These are phyloP conservation scores for Parotocinclus haroldoi DNA, from an alignment of 2,797 vertebrate species.

Conservation along the genomic window DNA sequence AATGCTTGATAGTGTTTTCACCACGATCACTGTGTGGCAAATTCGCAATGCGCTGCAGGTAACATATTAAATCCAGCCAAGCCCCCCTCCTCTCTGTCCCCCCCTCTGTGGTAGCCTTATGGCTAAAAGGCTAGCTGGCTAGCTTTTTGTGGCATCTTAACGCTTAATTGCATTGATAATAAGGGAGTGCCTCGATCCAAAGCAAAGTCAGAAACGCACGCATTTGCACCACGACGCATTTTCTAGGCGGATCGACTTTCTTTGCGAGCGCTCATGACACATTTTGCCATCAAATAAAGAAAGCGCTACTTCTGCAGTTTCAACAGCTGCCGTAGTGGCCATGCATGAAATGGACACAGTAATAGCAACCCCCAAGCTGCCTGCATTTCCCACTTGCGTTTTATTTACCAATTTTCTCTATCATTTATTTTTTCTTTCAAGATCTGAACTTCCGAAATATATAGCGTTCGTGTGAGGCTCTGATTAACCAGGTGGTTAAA, in stretches of 20 bases:
- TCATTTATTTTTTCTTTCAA: background rate
- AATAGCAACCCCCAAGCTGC: constrained; percentile 3
- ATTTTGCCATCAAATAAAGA: constrained; percentile 15
- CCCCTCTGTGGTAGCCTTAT: constrained; percentile 9
- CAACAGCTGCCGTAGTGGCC: constrained; percentile 11
- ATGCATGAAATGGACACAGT: constrained; percentile 12
- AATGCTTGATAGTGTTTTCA: background rate
- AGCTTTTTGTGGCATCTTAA: constrained; percentile 60
- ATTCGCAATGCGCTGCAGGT: constrained; percentile 21
- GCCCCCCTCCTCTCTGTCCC: too few relatives aligned
- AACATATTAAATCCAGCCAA: constrained; percentile 34
- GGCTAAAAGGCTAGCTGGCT: constrained; percentile 62
- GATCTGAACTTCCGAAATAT: background rate
- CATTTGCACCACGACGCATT: background rate
- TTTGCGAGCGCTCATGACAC: background rate
- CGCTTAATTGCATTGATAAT: constrained; percentile 54
- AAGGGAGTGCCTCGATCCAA: constrained; percentile 35
- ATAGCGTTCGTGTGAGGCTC: background rate
- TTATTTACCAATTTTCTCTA: background rate
- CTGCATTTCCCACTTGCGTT: background rate
- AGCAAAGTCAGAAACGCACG: constrained; percentile 7
- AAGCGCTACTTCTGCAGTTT: constrained; percentile 34
- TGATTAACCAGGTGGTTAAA: constrained; percentile 18
- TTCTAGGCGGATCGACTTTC: background rate
- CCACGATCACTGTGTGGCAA: constrained; percentile 1